Base-by-base conservation (phyloP, 2,888 invertebrate genomes). In the Hartigia nigra region DNA sequence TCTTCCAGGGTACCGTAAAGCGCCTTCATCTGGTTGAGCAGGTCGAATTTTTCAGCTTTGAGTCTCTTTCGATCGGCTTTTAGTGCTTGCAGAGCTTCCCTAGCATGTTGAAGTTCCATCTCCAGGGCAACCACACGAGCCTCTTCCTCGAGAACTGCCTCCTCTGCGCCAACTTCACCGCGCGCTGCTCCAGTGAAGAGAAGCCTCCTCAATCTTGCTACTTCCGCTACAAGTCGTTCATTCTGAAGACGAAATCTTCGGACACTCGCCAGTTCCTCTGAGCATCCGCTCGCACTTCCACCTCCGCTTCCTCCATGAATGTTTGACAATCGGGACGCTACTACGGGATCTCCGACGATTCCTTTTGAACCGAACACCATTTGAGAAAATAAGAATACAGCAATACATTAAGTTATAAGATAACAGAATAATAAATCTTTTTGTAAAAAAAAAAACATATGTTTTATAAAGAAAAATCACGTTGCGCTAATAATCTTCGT, bases 21-120 rank as follows among this genome's bases (percentile, higher is more conserved):
- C 90, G 98, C 98, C 92, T 98, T 98, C 95, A 98, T 98, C 93
- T 98, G 98, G 90, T 96, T 96, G 86, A 98, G 93, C 83, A 98
- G 94, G 92, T 98, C 98, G 90, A 96, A 96, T 92, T 98, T 98
- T 92, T 98, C 98, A 23, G 97, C 96, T 92, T 98, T 97, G 90
- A 98, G 93, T 83, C 97, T 94, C 92, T 98, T 97, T 82, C 98
- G 94, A 92, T 98, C 98, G 81, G 96, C 95, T 91, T 98, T 97
- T 89, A 98, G 93, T 78, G 96, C 97, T 94, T 92, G 94, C 37
- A 97, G 93, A 75, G 96, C 96, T 92, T 97, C 97, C 90, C 96
- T 95, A 32, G 96, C 96, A 82, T 96, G 93, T 80, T 95, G 94
- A 80, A 97, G 93, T 87, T 96, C 96, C 87, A 95, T 94, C 88